phyloP scores from a whole-genome alignment of 2,888 invertebrate species.

The Lycocerus yunnanus region DNA sequence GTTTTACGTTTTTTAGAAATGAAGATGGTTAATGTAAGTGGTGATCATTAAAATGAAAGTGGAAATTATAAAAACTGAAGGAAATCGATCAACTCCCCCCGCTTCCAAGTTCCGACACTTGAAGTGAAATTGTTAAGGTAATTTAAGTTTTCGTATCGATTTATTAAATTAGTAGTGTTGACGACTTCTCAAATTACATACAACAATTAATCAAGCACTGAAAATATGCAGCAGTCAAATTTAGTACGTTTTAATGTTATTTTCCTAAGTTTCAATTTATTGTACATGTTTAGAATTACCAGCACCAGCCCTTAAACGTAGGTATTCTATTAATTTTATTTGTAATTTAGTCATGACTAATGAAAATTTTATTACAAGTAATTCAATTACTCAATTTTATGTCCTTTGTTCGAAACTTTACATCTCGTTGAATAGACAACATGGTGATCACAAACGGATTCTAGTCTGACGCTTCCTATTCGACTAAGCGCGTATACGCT shows the following conservation, averaged over 20 bases:
- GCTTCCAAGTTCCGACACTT: not conserved
- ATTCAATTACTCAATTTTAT: not conserved
- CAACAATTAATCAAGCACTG: not conserved
- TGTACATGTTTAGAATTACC: not conserved
- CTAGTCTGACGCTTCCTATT: not conserved
- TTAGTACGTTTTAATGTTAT: not conserved
- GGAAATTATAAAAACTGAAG: too few species aligned
- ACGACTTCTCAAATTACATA: not conserved
- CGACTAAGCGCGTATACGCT: not conserved
- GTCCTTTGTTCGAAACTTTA: not conserved
- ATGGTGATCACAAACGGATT: not conserved
- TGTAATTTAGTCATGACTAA: not conserved
- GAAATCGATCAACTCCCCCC: not conserved
- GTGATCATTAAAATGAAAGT: too few species aligned
- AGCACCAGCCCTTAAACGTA: not conserved
- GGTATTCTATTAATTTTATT: not conserved
- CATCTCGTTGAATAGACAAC: not conserved
- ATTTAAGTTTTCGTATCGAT: not conserved
- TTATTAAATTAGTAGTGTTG: not conserved
- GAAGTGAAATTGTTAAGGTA: not conserved
- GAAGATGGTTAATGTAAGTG: too few species aligned
- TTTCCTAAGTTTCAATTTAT: not conserved
- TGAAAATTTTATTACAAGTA: not conserved
- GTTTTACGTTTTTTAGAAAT: too few species aligned
- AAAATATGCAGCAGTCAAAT: not conserved